These are phyloP conservation scores for Nephrotoma appendiculata DNA, from an alignment of 2,888 invertebrate species.

Conservation along the genomic window DNA sequence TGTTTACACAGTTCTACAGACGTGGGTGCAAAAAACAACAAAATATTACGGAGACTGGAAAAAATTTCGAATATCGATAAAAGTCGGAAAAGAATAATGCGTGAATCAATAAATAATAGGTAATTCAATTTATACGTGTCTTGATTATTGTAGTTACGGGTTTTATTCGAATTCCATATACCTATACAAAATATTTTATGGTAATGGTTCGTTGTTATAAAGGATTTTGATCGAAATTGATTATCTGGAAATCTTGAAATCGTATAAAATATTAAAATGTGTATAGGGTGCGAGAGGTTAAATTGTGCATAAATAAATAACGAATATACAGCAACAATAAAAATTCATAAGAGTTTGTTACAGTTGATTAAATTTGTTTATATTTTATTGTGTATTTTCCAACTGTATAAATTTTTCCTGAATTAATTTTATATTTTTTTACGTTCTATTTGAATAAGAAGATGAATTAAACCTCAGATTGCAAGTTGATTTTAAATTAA, in stretches of 20 bases:
- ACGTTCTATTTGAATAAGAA: not conserved
- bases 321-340: not conserved
- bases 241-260: not conserved
- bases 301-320: not conserved
- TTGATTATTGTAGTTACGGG: not conserved
- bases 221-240: not conserved
- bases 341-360: not conserved
- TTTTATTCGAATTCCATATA: not conserved
- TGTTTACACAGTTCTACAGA: not conserved
- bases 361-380: not conserved
- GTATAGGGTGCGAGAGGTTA: not conserved
- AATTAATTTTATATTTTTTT: not conserved
- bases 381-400: not conserved
- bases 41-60: not conserved
- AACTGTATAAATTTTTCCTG: not conserved
- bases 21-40: not conserved
- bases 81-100: not conserved
- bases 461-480: not conserved
- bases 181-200: not conserved
- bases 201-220: not conserved
- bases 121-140: not conserved
- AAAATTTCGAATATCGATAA: not conserved
- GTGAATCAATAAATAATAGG: not conserved
- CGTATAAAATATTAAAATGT: not conserved
- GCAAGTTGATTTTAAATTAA: not conserved